Evolutionary conservation across 2,888 invertebrate genomes (phyloP), one percentile per base, ranked within the genome.

Genomic region (Leuctra nigra): DNA sequence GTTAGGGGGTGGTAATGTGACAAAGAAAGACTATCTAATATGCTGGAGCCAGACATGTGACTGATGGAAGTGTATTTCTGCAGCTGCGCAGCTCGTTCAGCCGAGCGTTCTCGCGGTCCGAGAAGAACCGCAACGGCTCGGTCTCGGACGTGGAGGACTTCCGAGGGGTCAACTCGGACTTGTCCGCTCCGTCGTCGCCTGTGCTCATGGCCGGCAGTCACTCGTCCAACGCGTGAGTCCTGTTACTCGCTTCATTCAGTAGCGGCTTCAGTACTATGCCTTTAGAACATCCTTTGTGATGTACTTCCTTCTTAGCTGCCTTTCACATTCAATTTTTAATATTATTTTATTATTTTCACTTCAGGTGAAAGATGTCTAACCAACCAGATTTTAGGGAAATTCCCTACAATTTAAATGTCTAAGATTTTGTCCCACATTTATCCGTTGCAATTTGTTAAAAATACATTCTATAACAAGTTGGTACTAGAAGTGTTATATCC

Each of bases 51-150:
- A n/a, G n/a, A n/a, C n/a, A n/a, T n/a, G n/a, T n/a, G n/a, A n/a
- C n/a, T n/a, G n/a, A n/a, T n/a, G n/a, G n/a, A n/a, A n/a, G n/a
- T n/a, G n/a, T n/a, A n/a, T n/a, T n/a, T n/a, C n/a, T 72, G 62
- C 72, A 82, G 91, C 77, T 98, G 61, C 81, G 97, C 55, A 95
- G 93, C 70, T 97, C 97, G 33, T 96, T 99, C 74, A 95, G 93
- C 64, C 96, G 97, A 75, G 98, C 97, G 18, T 98, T 98, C 75
- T 92, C 92, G 16, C 80, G 91, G 62, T 86, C 70, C 78, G 87
- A 63, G 84, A 87, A 77, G 70, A 76, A 63, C 68, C 72, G 68
- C 61, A 72, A 68, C 66, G 74, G 69, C 60, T 66, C 63, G 62
- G 69, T 73, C 59, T 77, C 73, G 22, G 81, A 77, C 65, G 73